phyloP scores from a whole-genome alignment of 2,113 vertebrate species.

The Syngnathus typhle region DNA sequence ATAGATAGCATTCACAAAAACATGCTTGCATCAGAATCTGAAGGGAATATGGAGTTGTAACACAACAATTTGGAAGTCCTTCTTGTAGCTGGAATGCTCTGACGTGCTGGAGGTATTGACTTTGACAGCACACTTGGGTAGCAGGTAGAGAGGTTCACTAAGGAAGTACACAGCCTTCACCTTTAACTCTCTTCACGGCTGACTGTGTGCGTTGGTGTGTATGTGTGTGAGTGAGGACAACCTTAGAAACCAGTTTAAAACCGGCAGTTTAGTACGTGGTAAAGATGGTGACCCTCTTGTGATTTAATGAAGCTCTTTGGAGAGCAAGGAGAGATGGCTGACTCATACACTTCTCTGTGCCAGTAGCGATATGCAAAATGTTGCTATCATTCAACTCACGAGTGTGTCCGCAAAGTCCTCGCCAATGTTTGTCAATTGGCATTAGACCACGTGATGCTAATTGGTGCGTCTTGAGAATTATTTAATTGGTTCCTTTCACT shows the following conservation, averaged over 20 bases:
- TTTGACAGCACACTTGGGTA: slow-evolving; percentile 1
- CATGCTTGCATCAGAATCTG: slow-evolving; percentile 26
- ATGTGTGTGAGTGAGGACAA: background rate
- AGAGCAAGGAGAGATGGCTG: slow-evolving; percentile 18
- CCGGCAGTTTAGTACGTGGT: background rate
- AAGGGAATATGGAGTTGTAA: slow-evolving; percentile 23
- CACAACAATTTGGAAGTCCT: slow-evolving; percentile 12
- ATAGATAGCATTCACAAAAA: slow-evolving; percentile 38
- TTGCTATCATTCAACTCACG: slow-evolving; percentile 4
- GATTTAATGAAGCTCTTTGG: slow-evolving; percentile 19
- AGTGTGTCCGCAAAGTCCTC: background rate
- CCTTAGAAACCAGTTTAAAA: slow-evolving; percentile 12
- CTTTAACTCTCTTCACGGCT: slow-evolving; percentile 36
- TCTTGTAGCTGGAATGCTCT: slow-evolving; percentile 27
- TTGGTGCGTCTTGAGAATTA: slow-evolving; percentile 8
- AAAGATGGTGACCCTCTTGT: background rate
- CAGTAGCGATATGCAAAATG: slow-evolving; percentile 19
- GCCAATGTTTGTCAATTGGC: background rate
- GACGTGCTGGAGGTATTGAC: slow-evolving; percentile 52
- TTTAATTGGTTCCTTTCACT: slow-evolving; percentile 17
- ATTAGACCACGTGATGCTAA: background rate
- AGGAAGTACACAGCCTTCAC: slow-evolving; percentile 37
- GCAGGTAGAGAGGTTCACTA: slow-evolving; percentile 51
- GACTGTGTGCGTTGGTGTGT: background rate
- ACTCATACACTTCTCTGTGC: slow-evolving; percentile 20